Percentiles rank a stretch among this genome's conserved stretches.
Evolutionary conservation across 2,888 invertebrate species (phyloP).

Genomic region (Miltochrista miniata): DNA sequence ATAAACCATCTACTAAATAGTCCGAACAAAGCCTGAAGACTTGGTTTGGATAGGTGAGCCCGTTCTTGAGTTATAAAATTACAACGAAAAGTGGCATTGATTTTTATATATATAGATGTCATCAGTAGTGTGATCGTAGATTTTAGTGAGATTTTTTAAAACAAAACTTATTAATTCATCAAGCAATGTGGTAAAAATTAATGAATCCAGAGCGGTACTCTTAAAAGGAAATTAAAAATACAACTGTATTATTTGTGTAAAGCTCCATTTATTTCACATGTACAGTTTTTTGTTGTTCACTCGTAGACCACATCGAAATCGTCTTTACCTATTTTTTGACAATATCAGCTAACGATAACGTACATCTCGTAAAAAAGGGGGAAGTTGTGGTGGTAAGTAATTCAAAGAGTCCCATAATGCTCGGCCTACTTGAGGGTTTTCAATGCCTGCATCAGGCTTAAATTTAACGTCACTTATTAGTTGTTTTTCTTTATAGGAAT

Average conservation of each 20-base stretch:
- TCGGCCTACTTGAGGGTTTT: neutral
- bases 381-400: constrained; percentile 61
- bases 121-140: constrained; percentile 40
- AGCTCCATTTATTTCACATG: neutral
- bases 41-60: too few relatives aligned
- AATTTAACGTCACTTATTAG: neutral
- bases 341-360: constrained; percentile 19
- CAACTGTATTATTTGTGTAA: neutral
- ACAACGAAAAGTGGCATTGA: too few relatives aligned
- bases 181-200: constrained; percentile 29
- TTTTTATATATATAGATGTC: constrained; percentile 36
- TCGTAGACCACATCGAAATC: constrained; percentile 5
- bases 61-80: too few relatives aligned
- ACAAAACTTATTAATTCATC: constrained; percentile 42
- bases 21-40: too few relatives aligned
- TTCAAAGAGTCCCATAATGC: constrained; percentile 44
- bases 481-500: neutral
- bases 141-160: constrained; percentile 35
- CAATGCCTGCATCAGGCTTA: neutral
- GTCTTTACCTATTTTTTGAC: constrained; percentile 3
- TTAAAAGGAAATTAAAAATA: constrained; percentile 13
- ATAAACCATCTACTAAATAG: too few relatives aligned
- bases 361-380: constrained; percentile 51
- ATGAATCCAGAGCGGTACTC: constrained; percentile 22
- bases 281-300: neutral